Evolutionary conservation across 2,113 vertebrate genomes (phyloP), one percentile per base, ranked within the genome.

Genomic region (Tylochromis polylepis): DNA sequence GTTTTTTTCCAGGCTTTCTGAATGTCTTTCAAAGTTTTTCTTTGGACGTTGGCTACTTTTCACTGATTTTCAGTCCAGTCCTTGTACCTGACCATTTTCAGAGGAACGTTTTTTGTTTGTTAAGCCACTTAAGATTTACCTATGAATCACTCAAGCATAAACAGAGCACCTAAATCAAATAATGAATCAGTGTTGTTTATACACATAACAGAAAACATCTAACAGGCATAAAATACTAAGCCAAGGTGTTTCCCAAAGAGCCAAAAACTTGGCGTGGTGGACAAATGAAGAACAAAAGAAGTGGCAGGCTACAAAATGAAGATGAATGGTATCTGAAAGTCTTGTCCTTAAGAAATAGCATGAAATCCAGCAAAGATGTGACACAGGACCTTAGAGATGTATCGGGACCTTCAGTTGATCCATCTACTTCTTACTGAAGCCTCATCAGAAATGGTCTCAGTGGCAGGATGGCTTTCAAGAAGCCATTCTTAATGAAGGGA

Each of bases 61-160:
- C 60, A 1, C 31, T 62, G 18, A 62, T 10, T 65, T 65, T 36
- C 59, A 4, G 31, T 56, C n/a, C 55, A 56, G 1, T 65, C 31
- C 31, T 18, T 36, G 2, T 36, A 36, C 60, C 31, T 36, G 31
- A 65, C 0, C 0, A 8, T 65, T 65, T 65, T 31, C 31, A 14
- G 60, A 38, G 34, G 1, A 38, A 0, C n/a, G 18, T n/a, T 65
- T 65, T 62, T 0, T 34, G 15, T 53, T 55, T 10, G 53, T 62
- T 65, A 65, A 65, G 34, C n/a, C 1, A 38, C 0, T 65, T 38
- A 65, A 38, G 11, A 0, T 65, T 38, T 38, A 1, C 60, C 60
- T 65, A n/a, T n/a, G 60, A 65, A 8, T 65, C 60, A 38, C 36
- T 65, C 4, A 65, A 38, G 60, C 60, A n/a, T 65, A 65, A 65